Evolutionary conservation across 1,140 invertebrate genomes (phyloP).

Genomic region (Agraylea sexmaculata): DNA sequence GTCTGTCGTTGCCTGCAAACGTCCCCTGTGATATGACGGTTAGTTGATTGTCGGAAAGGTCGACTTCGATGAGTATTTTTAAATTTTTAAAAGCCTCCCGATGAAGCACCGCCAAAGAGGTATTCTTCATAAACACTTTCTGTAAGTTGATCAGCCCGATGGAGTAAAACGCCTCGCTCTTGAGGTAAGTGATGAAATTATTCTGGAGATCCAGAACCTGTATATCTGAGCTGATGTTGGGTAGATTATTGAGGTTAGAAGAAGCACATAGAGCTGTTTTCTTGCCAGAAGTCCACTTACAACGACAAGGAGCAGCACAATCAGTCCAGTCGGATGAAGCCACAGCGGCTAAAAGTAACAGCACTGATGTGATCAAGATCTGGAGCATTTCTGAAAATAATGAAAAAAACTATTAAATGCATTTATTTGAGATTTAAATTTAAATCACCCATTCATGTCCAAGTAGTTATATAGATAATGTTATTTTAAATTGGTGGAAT

Average conservation of each 20-base stretch:
- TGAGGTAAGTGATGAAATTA: constrained; percentile 62
- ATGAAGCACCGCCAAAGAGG: constrained; percentile 62
- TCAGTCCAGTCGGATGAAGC: constrained; percentile 61
- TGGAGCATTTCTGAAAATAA: constrained; percentile 22
- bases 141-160: constrained; percentile 74
- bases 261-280: constrained; percentile 73
- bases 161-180: constrained; percentile 67
- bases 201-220: constrained; percentile 75
- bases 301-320: constrained; percentile 62
- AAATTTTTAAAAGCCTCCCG: constrained; percentile 74
- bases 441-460: too few species aligned
- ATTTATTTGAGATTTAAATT: too few species aligned
- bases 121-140: constrained; percentile 62
- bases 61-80: constrained; percentile 77
- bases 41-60: constrained; percentile 68
- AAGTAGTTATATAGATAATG: too few species aligned
- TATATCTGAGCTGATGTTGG: constrained; percentile 66
- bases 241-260: constrained; percentile 61
- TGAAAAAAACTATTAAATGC: too few species aligned
- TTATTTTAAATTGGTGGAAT: too few species aligned
- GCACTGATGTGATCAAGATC: constrained; percentile 35
- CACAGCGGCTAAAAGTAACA: constrained; percentile 36
- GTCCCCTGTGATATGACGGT: constrained; percentile 54
- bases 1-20: constrained; percentile 62
- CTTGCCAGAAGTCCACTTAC: constrained; percentile 82